Percentiles rank a stretch among this genome's conserved stretches.
Conservation (phyloP, 2,797 vertebrate genomes). For the Neosalanx taihuensis region DNA sequence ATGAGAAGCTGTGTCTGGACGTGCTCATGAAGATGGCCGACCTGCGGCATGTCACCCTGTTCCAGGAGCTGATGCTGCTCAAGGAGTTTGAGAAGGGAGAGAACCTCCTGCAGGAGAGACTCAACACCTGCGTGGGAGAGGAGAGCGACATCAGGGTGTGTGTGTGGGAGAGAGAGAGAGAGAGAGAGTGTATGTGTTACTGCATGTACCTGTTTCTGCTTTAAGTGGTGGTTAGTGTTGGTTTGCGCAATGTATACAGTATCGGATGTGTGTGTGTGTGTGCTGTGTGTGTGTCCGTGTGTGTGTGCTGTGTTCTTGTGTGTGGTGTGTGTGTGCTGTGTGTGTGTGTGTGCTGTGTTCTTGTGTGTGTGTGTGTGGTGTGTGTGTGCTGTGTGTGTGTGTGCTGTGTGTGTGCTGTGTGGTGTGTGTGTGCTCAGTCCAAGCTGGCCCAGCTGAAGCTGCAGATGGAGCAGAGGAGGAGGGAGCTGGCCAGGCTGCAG, state of each 20-base stretch:
- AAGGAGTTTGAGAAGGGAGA: conserved; percentile 83
- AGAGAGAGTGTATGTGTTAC: neutral
- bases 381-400: neutral
- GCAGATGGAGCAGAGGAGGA: conserved; percentile 76
- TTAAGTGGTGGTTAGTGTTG: neutral
- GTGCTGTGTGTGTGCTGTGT: neutral
- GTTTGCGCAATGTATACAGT: too few relatives aligned
- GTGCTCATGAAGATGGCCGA: conserved; percentile 82
- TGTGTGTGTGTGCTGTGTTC: too few relatives aligned
- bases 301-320: too few relatives aligned
- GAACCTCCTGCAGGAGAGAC: conserved; percentile 73
- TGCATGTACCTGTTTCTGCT: neutral
- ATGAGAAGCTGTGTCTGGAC: conserved; percentile 80
- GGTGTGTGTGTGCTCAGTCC: conserved; percentile 52
- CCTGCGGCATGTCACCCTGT: conserved; percentile 77
- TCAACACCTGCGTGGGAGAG: conserved; percentile 67
- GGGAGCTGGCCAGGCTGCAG: conserved; percentile 76
- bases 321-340: neutral
- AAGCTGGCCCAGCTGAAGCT: conserved; percentile 73
- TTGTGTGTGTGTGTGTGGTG: too few relatives aligned
- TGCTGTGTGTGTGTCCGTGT: too few relatives aligned
- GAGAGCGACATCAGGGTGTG: conserved; percentile 67
- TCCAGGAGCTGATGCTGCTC: conserved; percentile 86
- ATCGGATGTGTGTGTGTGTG: too few relatives aligned
- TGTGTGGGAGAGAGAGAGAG: neutral